Conservation (phyloP, 2,888 invertebrate genomes). For the Cheilosia pagana region DNA sequence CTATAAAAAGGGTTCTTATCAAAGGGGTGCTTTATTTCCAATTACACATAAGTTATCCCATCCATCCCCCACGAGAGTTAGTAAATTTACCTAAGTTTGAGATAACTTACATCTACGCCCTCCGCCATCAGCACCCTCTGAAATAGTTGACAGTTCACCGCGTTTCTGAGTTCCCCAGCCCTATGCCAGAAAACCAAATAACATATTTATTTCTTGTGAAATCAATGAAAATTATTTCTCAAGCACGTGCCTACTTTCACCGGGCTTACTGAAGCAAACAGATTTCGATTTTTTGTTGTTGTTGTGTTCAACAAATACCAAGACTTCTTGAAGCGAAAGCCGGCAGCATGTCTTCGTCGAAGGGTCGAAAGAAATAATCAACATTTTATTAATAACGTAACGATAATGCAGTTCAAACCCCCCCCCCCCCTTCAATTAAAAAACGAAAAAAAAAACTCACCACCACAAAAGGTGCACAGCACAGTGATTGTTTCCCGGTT, state of each 20-base stretch:
- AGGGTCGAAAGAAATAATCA: constrained; percentile 70
- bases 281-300: constrained; percentile 55
- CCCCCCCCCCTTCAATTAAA: constrained; percentile 28
- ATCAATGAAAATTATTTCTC: constrained; percentile 52
- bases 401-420: constrained; percentile 69
- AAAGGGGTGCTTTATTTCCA: not conserved
- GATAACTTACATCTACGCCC: not conserved
- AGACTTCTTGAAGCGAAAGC: constrained; percentile 60
- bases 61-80: not conserved
- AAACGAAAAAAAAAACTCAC: constrained; percentile 4
- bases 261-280: constrained; percentile 59
- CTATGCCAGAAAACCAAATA: not conserved
- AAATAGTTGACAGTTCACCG: constrained; percentile 31
- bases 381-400: constrained; percentile 73
- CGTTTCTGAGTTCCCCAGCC: too few species aligned
- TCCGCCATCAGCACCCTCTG: constrained; percentile 12
- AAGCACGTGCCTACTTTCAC: constrained; percentile 48
- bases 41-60: not conserved
- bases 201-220: constrained; percentile 20
- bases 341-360: constrained; percentile 40
- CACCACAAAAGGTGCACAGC: constrained; percentile 62
- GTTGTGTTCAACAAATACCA: constrained; percentile 47
- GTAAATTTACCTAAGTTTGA: not conserved
- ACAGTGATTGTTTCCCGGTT: constrained; percentile 64
- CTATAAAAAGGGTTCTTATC: too few species aligned